Base-by-base conservation (phyloP, 2,113 vertebrate genomes). In the Tragelaphus buxtoni region DNA sequence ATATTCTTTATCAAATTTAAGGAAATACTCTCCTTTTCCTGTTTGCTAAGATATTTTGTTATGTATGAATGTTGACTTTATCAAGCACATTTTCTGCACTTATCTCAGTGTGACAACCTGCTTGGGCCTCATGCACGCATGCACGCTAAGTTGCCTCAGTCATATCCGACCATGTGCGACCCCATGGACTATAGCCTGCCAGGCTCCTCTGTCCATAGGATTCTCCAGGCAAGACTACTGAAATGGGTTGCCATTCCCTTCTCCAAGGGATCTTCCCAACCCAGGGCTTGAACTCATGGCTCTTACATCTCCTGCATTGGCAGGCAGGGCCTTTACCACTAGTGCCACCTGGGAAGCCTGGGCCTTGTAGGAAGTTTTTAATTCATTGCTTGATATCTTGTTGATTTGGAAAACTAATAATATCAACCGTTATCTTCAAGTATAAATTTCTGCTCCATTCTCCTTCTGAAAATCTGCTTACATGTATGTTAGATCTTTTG, bases 161-260 rank as follows among this genome's bases (percentile, higher is more conserved):
- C 4, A 0, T 69, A 69, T 69, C 20, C 0, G 2, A 69, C n/a
- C n/a, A 11, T 39, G 65, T 69, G n/a, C 0, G 9, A 69, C 17
- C 9, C n/a, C 63, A 35, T 69, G 63, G 63, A 69, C 32, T 35
- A 10, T 65, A 65, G 63, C 18, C 65, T 20, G 18, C n/a, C 65
- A 69, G 65, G 65, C 65, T 69, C n/a, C 18, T 69, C 9, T 69
- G 65, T 69, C 20, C 65, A 69, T 69, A n/a, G 9, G n/a, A 69
- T 69, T 69, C 65, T 69, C n/a, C n/a, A 69, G n/a, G 65, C 65
- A 69, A 69, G 18, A 69, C 22, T 22, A 39, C 18, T 22, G 65
- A 69, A 69, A n/a, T 39, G 65, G 65, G 65, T 69, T 69, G 10
- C 65, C n/a, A 69, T 69, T 69, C 65, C 18, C n/a, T 69, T 69